Evolutionary conservation across 2,888 invertebrate genomes (phyloP), one percentile per base, ranked within the genome.

Genomic region (Ommatoiulus sabulosus): DNA sequence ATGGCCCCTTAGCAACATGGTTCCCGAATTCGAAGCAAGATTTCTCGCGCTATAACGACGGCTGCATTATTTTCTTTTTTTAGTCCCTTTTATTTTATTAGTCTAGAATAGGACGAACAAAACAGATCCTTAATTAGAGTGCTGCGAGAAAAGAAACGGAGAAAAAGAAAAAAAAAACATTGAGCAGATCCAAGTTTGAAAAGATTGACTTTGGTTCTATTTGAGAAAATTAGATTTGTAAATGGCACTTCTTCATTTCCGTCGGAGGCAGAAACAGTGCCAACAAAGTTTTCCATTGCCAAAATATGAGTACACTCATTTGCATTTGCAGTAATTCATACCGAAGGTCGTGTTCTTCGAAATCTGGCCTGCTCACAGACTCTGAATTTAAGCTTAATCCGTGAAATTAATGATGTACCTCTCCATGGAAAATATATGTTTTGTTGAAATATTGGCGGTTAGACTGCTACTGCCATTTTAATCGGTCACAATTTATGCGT

Each of bases 101-200:
- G 80, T 80, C 80, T 80, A 12, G 80, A 8, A 80, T 35, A 35
- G 35, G 35, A 80, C 80, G 80, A 80, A 20, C 80, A 80, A 35
- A 80, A 80, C 80, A 20, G 10, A 80, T 80, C 80, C 80, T 35
- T 80, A 80, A 80, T 80, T 80, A 80, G 80, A 80, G 80, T 35
- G 80, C 35, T 10, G 10, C 12, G 80, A 35, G 35, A 35, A 80
- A 20, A 35, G 35, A 20, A 80, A 80, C n/a, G n/a, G n/a, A n/a
- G n/a, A n/a, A n/a, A n/a, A n/a, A n/a, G n/a, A n/a, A n/a, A n/a
- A n/a, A n/a, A n/a, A n/a, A n/a, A 8, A 72, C 8, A 72, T 80
- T 80, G 57, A 10, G 80, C 35, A 80, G 35, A 35, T 12, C 80
- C 35, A 20, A 35, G 35, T 20, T 80, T 20, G 35, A 80, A 80